Evolutionary conservation across 2,797 vertebrate genomes (phyloP).

Genomic region (Peromyscus attwateri): DNA sequence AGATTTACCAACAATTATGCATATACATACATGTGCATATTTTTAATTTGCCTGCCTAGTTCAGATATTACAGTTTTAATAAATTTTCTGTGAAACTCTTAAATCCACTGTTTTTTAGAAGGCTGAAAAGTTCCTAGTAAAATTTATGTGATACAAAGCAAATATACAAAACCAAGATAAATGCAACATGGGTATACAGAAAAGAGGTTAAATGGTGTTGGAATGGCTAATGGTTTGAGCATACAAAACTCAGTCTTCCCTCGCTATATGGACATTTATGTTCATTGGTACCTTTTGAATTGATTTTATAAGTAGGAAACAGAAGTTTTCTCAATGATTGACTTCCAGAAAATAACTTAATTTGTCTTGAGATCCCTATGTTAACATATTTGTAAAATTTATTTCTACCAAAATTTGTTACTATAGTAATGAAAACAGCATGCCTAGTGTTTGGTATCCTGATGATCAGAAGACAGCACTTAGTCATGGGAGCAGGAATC

Average conservation of each 20-base stretch:
- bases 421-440: neutral
- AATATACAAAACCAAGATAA: neutral
- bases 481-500: neutral
- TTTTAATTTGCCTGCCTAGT: neutral
- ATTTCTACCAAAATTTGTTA: neutral
- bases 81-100: neutral
- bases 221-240: neutral
- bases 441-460: neutral
- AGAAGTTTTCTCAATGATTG: neutral
- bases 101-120: neutral
- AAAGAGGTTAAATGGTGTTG: neutral
- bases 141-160: neutral
- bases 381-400: slow-evolving; percentile 12
- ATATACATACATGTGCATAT: neutral
- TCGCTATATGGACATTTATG: neutral
- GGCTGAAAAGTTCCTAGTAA: neutral
- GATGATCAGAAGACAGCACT: neutral
- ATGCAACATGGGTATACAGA: neutral
- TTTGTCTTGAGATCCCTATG: neutral
- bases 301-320: neutral
- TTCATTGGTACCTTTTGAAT: neutral
- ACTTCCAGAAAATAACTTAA: slow-evolving; percentile 34
- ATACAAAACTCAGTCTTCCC: neutral
- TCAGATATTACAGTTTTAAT: slow-evolving; percentile 7
- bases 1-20: neutral